These are phyloP conservation scores for Strigamia crassipes DNA, from an alignment of 2,888 invertebrate species.

Conservation along the genomic window DNA sequence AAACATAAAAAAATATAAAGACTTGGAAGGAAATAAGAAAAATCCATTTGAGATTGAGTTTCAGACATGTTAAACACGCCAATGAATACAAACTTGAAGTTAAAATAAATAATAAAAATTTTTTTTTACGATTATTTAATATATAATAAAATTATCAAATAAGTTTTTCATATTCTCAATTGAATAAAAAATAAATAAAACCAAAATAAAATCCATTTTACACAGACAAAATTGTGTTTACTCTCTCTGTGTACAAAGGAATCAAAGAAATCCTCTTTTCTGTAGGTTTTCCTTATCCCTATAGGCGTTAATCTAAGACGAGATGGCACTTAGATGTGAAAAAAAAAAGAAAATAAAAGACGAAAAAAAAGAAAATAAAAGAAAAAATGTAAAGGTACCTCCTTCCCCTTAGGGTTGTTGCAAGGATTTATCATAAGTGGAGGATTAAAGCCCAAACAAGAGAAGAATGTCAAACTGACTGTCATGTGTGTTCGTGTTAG, in stretches of 20 bases:
- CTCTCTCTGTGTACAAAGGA: neutral
- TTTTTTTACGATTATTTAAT: no score
- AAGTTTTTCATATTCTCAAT: no score
- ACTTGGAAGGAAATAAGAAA: neutral
- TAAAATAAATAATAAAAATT: neutral
- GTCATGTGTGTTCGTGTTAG: conserved; percentile 37
- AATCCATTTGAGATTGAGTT: conserved; percentile 38
- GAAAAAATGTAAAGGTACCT: conserved; percentile 19
- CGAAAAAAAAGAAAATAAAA: neutral
- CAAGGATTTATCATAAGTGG: conserved; percentile 39
- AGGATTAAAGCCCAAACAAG: conserved; percentile 34
- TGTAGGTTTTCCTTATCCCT: neutral
- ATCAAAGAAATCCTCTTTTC: conserved; percentile 23
- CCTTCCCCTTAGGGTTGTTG: conserved; percentile 27
- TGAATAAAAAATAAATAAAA: neutral
- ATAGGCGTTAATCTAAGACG: conserved; percentile 22
- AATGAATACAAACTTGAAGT: conserved; percentile 3
- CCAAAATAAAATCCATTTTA: neutral
- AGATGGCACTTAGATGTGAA: neutral
- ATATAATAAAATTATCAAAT: no score
- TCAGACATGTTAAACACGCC: conserved; percentile 27
- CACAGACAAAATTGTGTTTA: neutral
- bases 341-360: neutral
- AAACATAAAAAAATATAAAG: conserved; percentile 22
- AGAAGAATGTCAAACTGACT: conserved; percentile 32